Evolutionary conservation across 1,140 invertebrate genomes (phyloP), one percentile per base, ranked within the genome.

Genomic region (Euwallacea fornicatus): DNA sequence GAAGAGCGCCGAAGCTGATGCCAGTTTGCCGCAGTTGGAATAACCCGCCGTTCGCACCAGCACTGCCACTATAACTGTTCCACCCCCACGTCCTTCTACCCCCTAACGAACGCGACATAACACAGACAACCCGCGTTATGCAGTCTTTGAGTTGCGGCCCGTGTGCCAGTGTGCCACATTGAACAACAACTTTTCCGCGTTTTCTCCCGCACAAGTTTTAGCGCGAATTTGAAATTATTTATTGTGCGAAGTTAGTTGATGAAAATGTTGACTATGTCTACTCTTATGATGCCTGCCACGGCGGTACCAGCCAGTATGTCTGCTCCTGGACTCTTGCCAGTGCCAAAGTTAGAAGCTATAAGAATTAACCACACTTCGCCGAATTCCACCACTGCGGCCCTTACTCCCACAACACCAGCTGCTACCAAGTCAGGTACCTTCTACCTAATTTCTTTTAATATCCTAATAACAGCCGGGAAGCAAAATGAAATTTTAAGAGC

Each of bases 201-300:
- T 41, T 72, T 72, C 50, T 41, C 8, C 7, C 69, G 69, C n/a
- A 71, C 47, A 72, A 56, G 13, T 65, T 65, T 65, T 47, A 69
- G 70, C 71, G 69, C 74, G 76, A 74, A 74, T 75, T 72, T 74
- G 72, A 70, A 67, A 72, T 74, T 74, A 74, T 74, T 71, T 78
- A 74, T 69, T 54, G 16, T 62, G 47, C 6, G 6, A 11, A 41
- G 46, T 33, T 50, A 10, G 55, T 11, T 54, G 21, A 9, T 41
- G 9, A 55, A 75, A 71, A 80, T 77, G 79, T 76, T 81, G 75
- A 79, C 79, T 44, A 80, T 81, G 80, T 81, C 80, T 55, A 80
- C 80, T 62, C 71, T 81, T 67, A 80, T 81, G 80, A 81, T 81
- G 79, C 80, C 80, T 42, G 78, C 80, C 13, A 78, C 78, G 53